Evolutionary conservation across 2,888 invertebrate genomes (phyloP).

Genomic region (Eilema caniola): DNA sequence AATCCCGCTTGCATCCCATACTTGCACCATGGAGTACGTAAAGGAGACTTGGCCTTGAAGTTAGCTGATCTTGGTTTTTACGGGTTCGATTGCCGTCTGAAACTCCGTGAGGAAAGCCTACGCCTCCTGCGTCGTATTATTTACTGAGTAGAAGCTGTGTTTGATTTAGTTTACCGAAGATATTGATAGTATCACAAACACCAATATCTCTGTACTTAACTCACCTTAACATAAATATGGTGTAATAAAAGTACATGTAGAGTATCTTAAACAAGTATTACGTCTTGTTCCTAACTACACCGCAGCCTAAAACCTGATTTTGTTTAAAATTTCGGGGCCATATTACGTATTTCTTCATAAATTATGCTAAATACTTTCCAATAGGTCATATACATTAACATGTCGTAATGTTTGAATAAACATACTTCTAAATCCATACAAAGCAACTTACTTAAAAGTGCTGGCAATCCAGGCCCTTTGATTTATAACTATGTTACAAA

Average conservation of each 20-base stretch:
- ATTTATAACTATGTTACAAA: no score
- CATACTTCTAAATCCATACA: no score
- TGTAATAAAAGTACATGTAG: background rate
- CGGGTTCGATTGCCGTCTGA: no score
- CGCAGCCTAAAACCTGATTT: background rate
- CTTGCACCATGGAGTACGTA: no score
- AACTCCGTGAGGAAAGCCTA: no score
- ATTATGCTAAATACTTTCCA: background rate
- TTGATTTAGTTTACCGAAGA: background rate
- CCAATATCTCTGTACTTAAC: background rate
- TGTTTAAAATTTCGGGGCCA: background rate
- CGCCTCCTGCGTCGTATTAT: no score
- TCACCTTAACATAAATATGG: background rate
- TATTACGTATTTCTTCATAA: background rate
- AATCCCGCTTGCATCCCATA: no score
- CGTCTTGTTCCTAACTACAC: background rate
- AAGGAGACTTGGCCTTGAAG: no score
- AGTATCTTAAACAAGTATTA: background rate
- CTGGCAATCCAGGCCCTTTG: no score
- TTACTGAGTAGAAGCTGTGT: no score
- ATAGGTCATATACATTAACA: background rate
- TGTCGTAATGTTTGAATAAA: background rate
- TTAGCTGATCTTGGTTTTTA: no score
- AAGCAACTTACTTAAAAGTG: no score
- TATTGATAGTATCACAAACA: background rate